A percentile compares a stretch with the other conserved stretches of the same genome.
Conservation (phyloP, 2,888 invertebrate genomes). For the Coleophora flavipennella region DNA sequence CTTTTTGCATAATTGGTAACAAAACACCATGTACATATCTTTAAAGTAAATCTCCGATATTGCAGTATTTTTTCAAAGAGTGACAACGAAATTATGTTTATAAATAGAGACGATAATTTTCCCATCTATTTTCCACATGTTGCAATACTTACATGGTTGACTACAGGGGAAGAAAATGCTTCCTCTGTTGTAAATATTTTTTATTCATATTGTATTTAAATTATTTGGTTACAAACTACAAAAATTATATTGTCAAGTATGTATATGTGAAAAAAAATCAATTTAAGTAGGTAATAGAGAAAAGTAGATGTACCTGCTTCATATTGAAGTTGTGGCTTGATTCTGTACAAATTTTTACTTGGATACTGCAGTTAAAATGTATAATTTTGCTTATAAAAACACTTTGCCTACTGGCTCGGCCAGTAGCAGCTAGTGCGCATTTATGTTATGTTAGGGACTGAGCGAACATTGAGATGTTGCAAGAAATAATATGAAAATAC, state of each 20-base stretch:
- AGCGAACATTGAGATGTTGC: slow-evolving; percentile 1
- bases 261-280: neutral
- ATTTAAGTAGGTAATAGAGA: neutral
- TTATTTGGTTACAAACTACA: neutral
- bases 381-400: neutral
- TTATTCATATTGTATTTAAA: too few relatives aligned
- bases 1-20: slow-evolving; percentile 9
- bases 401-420: neutral
- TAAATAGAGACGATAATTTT: too few relatives aligned
- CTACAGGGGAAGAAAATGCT: too few relatives aligned
- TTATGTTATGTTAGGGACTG: slow-evolving; percentile 2
- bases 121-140: too few relatives aligned
- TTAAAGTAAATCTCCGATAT: neutral
- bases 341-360: slow-evolving; percentile 8
- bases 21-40: slow-evolving; percentile 14
- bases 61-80: too few relatives aligned
- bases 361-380: neutral
- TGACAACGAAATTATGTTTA: neutral
- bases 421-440: neutral
- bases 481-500: too few relatives aligned
- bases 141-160: too few relatives aligned
- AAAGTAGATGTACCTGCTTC: slow-evolving; percentile 13
- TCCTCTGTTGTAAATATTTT: too few relatives aligned
- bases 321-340: slow-evolving; percentile 20
- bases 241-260: neutral